Evolutionary conservation across 2,888 invertebrate species (phyloP).

Genomic region (Mechanitis mazaeus): DNA sequence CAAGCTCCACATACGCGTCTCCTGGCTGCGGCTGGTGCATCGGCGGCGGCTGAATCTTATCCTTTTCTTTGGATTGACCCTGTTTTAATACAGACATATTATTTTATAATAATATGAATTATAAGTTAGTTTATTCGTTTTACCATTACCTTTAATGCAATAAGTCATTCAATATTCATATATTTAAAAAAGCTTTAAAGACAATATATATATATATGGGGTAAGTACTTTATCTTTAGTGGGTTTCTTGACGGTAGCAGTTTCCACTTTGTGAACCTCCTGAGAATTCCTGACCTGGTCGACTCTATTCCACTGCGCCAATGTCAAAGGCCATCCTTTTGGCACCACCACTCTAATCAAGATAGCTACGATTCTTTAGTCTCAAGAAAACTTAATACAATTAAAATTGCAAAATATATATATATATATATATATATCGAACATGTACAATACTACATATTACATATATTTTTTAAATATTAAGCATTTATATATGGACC

Average conservation of each 20-base stretch:
- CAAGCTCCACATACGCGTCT: slow-evolving; percentile 57
- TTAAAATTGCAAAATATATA: not conserved
- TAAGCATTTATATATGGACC: too few species aligned
- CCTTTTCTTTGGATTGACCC: slow-evolving; percentile 43
- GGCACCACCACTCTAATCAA: slow-evolving; percentile 49
- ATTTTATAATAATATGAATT: not conserved
- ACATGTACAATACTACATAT: too few species aligned
- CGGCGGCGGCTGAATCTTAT: slow-evolving; percentile 11
- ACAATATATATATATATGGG: not conserved
- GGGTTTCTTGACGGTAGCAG: slow-evolving; percentile 39
- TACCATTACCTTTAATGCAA: not conserved
- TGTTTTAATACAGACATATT: slow-evolving; percentile 19
- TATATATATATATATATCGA: not conserved
- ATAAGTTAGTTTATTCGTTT: too few species aligned
- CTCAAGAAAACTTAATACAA: slow-evolving; percentile 4
- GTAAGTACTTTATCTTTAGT: slow-evolving; percentile 28
- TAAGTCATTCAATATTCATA: not conserved
- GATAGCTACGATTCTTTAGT: not conserved
- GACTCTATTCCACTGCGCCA: slow-evolving; percentile 58
- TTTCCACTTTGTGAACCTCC: slow-evolving; percentile 38
- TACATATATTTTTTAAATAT: too few species aligned
- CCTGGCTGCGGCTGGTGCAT: slow-evolving; percentile 41
- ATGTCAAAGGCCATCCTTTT: slow-evolving; percentile 56
- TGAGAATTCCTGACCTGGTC: slow-evolving; percentile 49
- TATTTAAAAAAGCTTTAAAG: too few species aligned